Base-by-base conservation (phyloP, 2,797 vertebrate genomes). In the Hypotaenidia okinawae region DNA sequence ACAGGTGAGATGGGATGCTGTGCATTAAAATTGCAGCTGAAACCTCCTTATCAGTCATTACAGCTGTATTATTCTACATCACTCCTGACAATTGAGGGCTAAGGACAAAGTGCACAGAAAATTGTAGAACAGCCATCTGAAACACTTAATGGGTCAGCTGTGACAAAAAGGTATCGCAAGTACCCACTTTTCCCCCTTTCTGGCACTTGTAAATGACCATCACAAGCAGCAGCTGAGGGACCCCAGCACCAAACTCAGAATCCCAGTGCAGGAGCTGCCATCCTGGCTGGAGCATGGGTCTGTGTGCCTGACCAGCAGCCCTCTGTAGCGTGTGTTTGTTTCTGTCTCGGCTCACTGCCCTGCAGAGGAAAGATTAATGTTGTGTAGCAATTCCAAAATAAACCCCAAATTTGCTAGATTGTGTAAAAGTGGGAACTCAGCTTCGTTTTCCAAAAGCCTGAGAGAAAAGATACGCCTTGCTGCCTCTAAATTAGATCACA, bases 401-500 rank as follows among this genome's bases (percentile, higher is more conserved):
- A 85, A 61, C 51, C 25, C 27, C 16, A 33, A 84, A 19, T 9
- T 35, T 73, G 69, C 63, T 84, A 93, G 90, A 54, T 78, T 63
- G 13, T 8, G 64, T 96, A 59, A 47, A 97, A 96, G 77, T 59
- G 82, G 86, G 87, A 91, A 89, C 67, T 70, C 78, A 87, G 76
- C 74, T 94, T 84, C 94, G 89, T 90, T 96, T 97, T 97, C 96
- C 86, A 91, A 95, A 89, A 96, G 90, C 94, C 79, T 66, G 37
- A 10, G 96, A 98, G 96, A 95, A 97, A 96, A 97, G 96, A 75
- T 73, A 98, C 94, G 97, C 97, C 96, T 98, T 69, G 23, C 97
- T 98, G 98, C 97, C 94, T 97, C 97, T 97, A 98, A 98, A 98
- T 98, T 98, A 98, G 97, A 98, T 98, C 98, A 98, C 98, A 98